Conservation (phyloP, 2,113 vertebrate genomes). For the Pterocles orientalis region DNA sequence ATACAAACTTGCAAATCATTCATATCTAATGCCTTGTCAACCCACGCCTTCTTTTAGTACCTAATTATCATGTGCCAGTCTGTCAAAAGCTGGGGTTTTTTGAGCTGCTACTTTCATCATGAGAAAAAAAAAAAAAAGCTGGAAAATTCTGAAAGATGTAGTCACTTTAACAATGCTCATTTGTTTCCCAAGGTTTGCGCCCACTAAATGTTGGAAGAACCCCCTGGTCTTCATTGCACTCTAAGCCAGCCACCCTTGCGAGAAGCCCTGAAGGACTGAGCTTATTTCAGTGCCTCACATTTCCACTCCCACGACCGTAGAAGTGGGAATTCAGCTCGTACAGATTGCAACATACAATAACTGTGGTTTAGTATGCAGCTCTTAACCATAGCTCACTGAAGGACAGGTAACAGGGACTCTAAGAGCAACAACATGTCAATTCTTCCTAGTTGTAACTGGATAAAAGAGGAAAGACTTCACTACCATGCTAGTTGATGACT, state of each 20-base stretch:
- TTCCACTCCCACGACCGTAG: background rate
- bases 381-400: background rate
- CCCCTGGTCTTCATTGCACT: background rate
- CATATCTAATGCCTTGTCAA: background rate
- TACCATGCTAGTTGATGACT: background rate
- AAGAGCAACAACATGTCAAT: background rate
- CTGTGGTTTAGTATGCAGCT: background rate
- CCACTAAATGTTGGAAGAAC: background rate
- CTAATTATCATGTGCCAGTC: slow-evolving; percentile 31
- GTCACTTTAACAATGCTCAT: background rate
- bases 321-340: background rate
- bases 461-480: background rate
- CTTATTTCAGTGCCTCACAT: background rate
- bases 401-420: background rate
- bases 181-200: background rate
- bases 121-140: background rate
- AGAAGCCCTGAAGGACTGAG: background rate
- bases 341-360: background rate
- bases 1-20: background rate
- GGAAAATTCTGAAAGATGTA: background rate
- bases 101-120: background rate
- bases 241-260: background rate
- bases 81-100: background rate
- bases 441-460: background rate
- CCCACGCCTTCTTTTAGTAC: slow-evolving; percentile 9